Conservation (phyloP, 2,888 invertebrate species). For the Lymantria monacha region DNA sequence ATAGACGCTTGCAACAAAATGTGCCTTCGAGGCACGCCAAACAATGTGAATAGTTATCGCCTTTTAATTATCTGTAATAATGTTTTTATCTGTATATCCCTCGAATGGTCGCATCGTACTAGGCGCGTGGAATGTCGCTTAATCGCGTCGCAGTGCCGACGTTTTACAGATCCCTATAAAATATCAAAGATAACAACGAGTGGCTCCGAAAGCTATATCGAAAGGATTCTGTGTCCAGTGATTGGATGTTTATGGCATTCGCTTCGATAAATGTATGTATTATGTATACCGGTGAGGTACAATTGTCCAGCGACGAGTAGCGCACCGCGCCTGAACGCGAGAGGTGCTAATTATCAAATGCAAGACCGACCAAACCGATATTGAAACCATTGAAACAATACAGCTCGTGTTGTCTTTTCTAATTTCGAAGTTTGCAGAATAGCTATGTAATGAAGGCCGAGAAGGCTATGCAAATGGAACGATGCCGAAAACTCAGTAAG, state of each 20-base stretch:
- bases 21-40: constrained; percentile 54
- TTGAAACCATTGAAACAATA: constrained; percentile 81
- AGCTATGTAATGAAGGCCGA: constrained; percentile 78
- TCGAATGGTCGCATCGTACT: constrained; percentile 45
- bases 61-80: constrained; percentile 74
- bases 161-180: constrained; percentile 81
- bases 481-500: constrained; percentile 78
- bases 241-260: constrained; percentile 76
- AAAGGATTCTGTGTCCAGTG: constrained; percentile 60
- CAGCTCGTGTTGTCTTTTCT: constrained; percentile 74
- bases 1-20: constrained; percentile 57
- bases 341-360: constrained; percentile 81
- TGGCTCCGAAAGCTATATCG: constrained; percentile 62
- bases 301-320: constrained; percentile 48
- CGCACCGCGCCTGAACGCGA: constrained; percentile 40
- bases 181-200: constrained; percentile 80
- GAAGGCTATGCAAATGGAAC: constrained; percentile 76
- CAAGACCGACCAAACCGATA: constrained; percentile 75
- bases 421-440: constrained; percentile 81
- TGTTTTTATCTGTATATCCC: constrained; percentile 57
- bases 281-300: constrained; percentile 50
- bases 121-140: constrained; percentile 69
- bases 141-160: constrained; percentile 75
- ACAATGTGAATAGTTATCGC: constrained; percentile 61
- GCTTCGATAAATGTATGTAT: constrained; percentile 69